Conservation (phyloP, 2,797 vertebrate species). For the Acanthurus lineatus region DNA sequence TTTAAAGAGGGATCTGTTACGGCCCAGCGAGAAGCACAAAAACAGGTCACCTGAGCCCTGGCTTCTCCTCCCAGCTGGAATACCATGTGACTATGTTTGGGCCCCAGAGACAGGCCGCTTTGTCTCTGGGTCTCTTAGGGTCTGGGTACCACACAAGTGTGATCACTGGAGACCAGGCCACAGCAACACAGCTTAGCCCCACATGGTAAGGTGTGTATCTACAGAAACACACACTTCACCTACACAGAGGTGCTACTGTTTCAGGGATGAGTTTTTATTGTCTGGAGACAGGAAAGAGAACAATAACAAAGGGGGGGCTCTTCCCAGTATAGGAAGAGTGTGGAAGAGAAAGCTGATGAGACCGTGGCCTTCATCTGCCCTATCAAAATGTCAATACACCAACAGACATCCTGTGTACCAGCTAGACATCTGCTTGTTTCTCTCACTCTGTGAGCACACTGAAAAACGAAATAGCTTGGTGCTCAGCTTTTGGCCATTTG, state of each 20-base stretch:
- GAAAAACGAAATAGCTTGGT: conserved; percentile 16
- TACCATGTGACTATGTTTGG: conserved; percentile 70
- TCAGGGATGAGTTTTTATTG: conserved; percentile 25
- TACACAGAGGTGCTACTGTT: conserved; percentile 43
- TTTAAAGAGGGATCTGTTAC: conserved; percentile 79
- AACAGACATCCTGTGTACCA: conserved; percentile 39
- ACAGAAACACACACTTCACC: conserved; percentile 28
- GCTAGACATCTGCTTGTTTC: conserved; percentile 17
- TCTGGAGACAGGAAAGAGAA: conserved; percentile 45
- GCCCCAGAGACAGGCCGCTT: conserved; percentile 60
- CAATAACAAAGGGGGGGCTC: conserved; percentile 35
- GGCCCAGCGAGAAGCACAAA: conserved; percentile 76
- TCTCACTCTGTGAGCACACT: background rate
- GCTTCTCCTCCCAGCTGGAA: conserved; percentile 75
- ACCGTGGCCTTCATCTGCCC: conserved; percentile 45
- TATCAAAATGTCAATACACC: conserved; percentile 42
- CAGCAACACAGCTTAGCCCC: conserved; percentile 39
- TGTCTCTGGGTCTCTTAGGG: conserved; percentile 67
- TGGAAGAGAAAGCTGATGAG: conserved; percentile 13
- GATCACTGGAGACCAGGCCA: conserved; percentile 57
- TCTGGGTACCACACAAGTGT: conserved; percentile 67
- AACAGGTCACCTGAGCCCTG: conserved; percentile 84
- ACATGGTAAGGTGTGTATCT: conserved; percentile 30
- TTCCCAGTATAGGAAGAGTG: conserved; percentile 1
- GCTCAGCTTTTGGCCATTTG: conserved; percentile 6